Base-by-base conservation (phyloP, 2,113 vertebrate species). In the Rhinolophus sinicus region DNA sequence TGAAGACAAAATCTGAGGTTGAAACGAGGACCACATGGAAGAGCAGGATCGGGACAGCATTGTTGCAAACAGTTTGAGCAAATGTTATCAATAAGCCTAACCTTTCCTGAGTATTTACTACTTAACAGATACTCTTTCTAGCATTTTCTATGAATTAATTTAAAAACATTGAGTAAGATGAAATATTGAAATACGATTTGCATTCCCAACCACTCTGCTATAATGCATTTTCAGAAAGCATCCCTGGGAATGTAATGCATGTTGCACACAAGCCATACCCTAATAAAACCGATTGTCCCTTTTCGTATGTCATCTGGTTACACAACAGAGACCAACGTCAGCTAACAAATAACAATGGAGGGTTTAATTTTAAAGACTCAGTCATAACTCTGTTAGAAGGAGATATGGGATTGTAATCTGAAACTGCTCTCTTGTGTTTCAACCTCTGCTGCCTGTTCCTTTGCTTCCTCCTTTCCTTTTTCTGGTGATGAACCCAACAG, bases 341-440 rank as follows among this genome's bases (percentile, higher is more conserved):
- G 30, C 14, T 58, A 70, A 81, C 56, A 90, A 44, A 44, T 28
- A 64, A 28, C 78, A 67, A 38, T 7, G 60, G 38, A 73, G 11
- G 15, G 18, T 33, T 67, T 93, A 44, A 35, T 54, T 91, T 60
- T n/a, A 58, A 52, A 72, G 44, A 56, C 4, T 18, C 1, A 56
- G 26, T 2, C 6, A n/a, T 19, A n/a, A n/a, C 6, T 69, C n/a
- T 5, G 26, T 50, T 62, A 21, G 11, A 16, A 67, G 56, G 12
- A 52, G 35, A 84, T 21, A 5, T 0, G 5, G 19, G 4, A 0
- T 0, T 30, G 8, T 12, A 0, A 1, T n/a, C 40, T 44, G 12
- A 9, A 50, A 21, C 1, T 4, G 0, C 12, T 58, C 4, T 47
- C 50, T 8, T 13, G 38, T 8, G 24, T n/a, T 50, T 69, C 35